These are phyloP conservation scores for Cotesia typhae DNA, from an alignment of 1,140 invertebrate genomes.

Conservation along the genomic window DNA sequence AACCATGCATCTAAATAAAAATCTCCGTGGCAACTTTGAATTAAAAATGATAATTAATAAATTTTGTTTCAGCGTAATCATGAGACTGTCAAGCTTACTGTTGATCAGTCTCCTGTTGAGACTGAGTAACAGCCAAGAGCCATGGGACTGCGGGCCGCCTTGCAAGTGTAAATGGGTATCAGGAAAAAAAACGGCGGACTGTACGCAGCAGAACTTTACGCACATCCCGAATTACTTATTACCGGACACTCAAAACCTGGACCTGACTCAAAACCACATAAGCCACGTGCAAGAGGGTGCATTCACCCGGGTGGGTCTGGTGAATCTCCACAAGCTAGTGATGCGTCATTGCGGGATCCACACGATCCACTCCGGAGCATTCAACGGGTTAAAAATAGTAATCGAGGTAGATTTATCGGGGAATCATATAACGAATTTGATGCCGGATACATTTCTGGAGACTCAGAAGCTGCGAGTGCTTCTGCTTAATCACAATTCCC, in stretches of 20 bases:
- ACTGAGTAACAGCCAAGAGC: slow-evolving; percentile 56
- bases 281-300: slow-evolving; percentile 72
- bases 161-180: slow-evolving; percentile 83
- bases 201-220: slow-evolving; percentile 71
- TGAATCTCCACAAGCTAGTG: slow-evolving; percentile 83
- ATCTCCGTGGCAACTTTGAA: neutral
- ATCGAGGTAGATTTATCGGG: slow-evolving; percentile 86
- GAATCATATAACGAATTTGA: slow-evolving; percentile 76
- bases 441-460: slow-evolving; percentile 76
- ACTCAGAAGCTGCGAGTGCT: slow-evolving; percentile 75
- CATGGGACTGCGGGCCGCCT: slow-evolving; percentile 69
- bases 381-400: slow-evolving; percentile 78
- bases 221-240: slow-evolving; percentile 77
- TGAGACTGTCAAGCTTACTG: slow-evolving; percentile 46
- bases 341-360: slow-evolving; percentile 77
- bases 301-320: slow-evolving; percentile 75
- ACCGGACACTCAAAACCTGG: slow-evolving; percentile 78
- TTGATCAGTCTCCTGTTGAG: slow-evolving; percentile 44
- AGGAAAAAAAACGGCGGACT: slow-evolving; percentile 84
- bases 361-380: slow-evolving; percentile 75
- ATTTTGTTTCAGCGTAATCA: slow-evolving; percentile 40
- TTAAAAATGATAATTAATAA: neutral
- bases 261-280: slow-evolving; percentile 78
- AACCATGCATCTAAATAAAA: too few species aligned
- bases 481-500: slow-evolving; percentile 76